phyloP scores from a whole-genome alignment of 92 coral and sea anemone genomes.

The Epizoanthus stellaris region DNA sequence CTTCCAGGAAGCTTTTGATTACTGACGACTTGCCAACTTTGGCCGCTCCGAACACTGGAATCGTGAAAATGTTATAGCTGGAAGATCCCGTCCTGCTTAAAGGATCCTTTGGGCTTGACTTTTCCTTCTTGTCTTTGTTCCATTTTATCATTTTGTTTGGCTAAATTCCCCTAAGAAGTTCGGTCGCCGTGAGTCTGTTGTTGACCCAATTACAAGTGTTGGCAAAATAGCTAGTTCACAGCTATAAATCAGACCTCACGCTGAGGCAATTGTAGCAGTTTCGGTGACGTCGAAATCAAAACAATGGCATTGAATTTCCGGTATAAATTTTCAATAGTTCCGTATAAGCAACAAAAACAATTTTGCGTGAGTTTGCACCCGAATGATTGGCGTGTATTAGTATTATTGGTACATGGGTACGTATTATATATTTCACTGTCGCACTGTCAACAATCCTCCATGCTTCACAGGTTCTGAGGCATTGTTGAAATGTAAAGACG shows the following conservation, averaged over 20 bases:
- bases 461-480: not conserved
- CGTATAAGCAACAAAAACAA: not conserved
- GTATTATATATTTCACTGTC: not conserved
- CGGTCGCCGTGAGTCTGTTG: not conserved
- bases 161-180: not conserved
- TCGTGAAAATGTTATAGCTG: slow-evolving; percentile 66
- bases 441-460: not conserved
- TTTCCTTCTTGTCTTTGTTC: slow-evolving; percentile 14
- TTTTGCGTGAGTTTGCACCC: not conserved
- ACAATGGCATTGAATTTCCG: not conserved
- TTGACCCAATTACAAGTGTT: not conserved
- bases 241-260: not conserved
- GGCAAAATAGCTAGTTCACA: not conserved
- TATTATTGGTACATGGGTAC: not conserved
- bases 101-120: slow-evolving; percentile 21
- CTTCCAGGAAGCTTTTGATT: slow-evolving; percentile 71
- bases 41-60: slow-evolving; percentile 86
- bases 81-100: slow-evolving; percentile 55
- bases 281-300: not conserved
- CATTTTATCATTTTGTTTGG: slow-evolving; percentile 25
- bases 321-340: not conserved
- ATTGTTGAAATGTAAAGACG: not conserved
- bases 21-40: slow-evolving; percentile 82
- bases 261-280: not conserved
- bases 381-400: not conserved